These are phyloP conservation scores for Listronotus bonariensis DNA, from an alignment of 1,140 invertebrate species.

Conservation along the genomic window DNA sequence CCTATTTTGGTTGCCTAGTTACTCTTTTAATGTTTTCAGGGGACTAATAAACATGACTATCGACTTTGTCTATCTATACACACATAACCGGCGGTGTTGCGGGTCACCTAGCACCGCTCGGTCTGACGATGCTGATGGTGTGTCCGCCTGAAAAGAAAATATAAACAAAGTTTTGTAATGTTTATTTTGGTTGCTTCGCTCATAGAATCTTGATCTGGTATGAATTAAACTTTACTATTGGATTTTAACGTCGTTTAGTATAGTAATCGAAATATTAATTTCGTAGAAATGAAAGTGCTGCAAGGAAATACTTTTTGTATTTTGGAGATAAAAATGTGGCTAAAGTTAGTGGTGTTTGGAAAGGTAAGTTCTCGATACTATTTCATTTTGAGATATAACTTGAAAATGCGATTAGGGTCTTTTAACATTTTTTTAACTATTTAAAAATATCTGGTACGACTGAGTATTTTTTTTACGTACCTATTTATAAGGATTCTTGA, in stretches of 20 bases:
- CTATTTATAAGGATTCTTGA: too few relatives aligned
- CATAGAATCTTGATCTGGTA: conserved; percentile 7
- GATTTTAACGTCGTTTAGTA: conserved; percentile 1
- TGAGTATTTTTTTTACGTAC: too few relatives aligned
- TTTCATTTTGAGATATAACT: too few relatives aligned
- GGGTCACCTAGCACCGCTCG: neutral
- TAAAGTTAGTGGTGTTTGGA: conserved; percentile 29
- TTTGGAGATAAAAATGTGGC: conserved; percentile 29
- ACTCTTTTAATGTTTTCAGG: conserved; percentile 21
- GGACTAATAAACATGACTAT: conserved; percentile 3
- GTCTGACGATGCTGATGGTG: neutral
- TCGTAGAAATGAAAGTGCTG: conserved; percentile 7
- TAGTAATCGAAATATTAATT: neutral
- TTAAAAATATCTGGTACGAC: too few relatives aligned
- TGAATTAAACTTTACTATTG: conserved; percentile 11
- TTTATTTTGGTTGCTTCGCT: conserved; percentile 32
- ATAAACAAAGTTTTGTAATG: conserved; percentile 25
- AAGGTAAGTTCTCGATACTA: conserved; percentile 20
- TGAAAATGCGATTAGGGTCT: too few relatives aligned
- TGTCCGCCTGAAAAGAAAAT: conserved; percentile 12
- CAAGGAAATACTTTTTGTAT: conserved; percentile 23
- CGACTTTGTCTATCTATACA: neutral
- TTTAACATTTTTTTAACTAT: too few relatives aligned
- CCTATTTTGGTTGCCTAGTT: conserved; percentile 17
- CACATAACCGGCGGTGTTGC: too few relatives aligned